Evolutionary conservation across 2,888 invertebrate species (phyloP), one percentile per base, ranked within the genome.

Genomic region (Cryptocheilus praepositus): DNA sequence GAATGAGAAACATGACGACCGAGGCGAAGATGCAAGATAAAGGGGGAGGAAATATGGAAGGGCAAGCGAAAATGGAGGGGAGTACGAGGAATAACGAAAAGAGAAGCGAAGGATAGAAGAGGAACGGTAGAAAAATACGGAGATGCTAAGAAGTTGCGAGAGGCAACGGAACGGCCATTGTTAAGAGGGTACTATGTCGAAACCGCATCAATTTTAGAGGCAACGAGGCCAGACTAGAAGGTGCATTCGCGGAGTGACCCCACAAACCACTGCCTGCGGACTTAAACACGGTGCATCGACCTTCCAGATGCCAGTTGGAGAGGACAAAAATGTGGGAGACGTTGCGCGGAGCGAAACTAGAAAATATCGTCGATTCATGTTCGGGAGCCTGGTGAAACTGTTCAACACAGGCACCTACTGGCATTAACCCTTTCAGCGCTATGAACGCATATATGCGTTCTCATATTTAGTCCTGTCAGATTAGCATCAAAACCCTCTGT

Each of bases 121-220:
- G 45, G 44, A 43, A 43, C 19, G 43, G 43, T 43, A 4, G 36
- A 43, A 43, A 45, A 45, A 7, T n/a, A 21, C 22, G 44, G 43
- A 13, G 22, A 44, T 16, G 21, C 28, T 45, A 44, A 21, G 19
- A 57, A 57, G 44, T 22, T 16, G 19, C 43, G 57, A 44, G 45
- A 57, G 57, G 43, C 16, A 57, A 21, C 16, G 45, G 18, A n/a
- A 49, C 80, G 65, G 72, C 72, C 79, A 83, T 85, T 84, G 83
- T 83, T 81, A 80, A 76, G 77, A 70, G 65, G 69, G 61, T 65
- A 71, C 49, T 67, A 68, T 84, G 81, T 81, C 76, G 83, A 80
- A 83, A 83, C 74, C 69, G 73, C 77, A 69, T 79, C 76, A 78
- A 80, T 81, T 80, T 80, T 73, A 74, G 77, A 80, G 74, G 65